Conservation (phyloP, 2,113 vertebrate species). For the Uropsilus gracilis region DNA sequence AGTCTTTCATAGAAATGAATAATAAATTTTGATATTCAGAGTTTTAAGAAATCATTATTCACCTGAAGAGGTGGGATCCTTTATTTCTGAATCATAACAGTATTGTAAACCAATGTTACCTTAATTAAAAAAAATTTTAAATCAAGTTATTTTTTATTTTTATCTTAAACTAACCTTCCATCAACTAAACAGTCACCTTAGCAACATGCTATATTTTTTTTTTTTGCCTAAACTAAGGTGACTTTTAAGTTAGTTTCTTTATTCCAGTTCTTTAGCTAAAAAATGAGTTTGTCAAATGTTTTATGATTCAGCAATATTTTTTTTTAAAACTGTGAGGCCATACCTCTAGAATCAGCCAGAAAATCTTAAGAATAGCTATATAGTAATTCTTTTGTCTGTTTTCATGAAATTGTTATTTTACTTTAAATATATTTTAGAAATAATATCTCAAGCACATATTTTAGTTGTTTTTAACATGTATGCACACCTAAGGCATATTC, state of each 20-base stretch:
- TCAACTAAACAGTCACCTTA: too few relatives aligned
- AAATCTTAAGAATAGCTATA: slow-evolving; percentile 21
- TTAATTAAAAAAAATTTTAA: too few relatives aligned
- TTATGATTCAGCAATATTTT: slow-evolving; percentile 41
- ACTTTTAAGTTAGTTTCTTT: background rate
- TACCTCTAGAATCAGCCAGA: background rate
- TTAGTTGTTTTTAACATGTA: background rate
- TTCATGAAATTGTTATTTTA: slow-evolving; percentile 18
- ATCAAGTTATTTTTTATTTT: background rate
- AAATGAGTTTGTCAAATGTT: slow-evolving; percentile 23
- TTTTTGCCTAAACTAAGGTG: background rate
- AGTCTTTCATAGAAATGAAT: slow-evolving; percentile 4
- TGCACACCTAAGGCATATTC: background rate
- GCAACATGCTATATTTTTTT: too few relatives aligned
- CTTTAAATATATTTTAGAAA: slow-evolving; percentile 14
- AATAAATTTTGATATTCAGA: background rate
- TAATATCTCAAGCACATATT: background rate
- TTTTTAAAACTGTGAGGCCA: too few relatives aligned
- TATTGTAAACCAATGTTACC: too few relatives aligned
- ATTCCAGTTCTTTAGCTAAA: slow-evolving; percentile 6
- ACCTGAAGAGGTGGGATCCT: too few relatives aligned
- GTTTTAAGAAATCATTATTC: slow-evolving; percentile 39
- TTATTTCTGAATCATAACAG: too few relatives aligned
- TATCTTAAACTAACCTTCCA: background rate
- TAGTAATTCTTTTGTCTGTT: background rate